Evolutionary conservation across 2,113 vertebrate species (phyloP).

Genomic region (Tor tambroides): DNA sequence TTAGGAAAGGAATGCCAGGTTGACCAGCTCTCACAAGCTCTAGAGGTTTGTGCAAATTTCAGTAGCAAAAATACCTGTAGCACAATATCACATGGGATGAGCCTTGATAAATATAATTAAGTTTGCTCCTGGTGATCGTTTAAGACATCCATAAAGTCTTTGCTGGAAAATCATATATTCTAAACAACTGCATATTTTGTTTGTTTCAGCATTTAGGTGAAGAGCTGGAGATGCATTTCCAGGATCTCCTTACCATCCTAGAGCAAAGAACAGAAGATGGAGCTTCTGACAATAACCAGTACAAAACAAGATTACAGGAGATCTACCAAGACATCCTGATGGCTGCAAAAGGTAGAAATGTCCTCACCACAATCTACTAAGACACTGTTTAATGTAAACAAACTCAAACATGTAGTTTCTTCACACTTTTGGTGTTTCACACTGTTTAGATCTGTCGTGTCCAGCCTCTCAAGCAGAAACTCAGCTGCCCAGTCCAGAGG

Average conservation of each 20-base stretch:
- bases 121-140: neutral
- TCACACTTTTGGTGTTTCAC: neutral
- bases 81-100: too few species aligned
- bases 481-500: conserved; percentile 79
- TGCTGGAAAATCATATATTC: neutral
- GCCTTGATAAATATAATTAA: too few species aligned
- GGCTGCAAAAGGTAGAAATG: conserved; percentile 49
- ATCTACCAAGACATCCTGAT: conserved; percentile 61
- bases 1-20: conserved; percentile 72
- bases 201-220: conserved; percentile 69
- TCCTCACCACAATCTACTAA: conserved; percentile 8
- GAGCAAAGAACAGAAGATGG: conserved; percentile 59
- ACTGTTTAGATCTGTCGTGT: conserved; percentile 27
- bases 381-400: neutral
- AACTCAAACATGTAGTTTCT: neutral
- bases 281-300: conserved; percentile 39
- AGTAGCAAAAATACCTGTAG: too few species aligned
- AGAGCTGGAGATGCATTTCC: conserved; percentile 72
- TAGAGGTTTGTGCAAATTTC: conserved; percentile 73
- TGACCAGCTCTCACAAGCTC: conserved; percentile 61
- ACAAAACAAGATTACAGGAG: conserved; percentile 57
- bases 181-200: neutral
- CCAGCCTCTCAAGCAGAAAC: neutral
- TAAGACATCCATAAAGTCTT: neutral
- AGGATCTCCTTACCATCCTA: conserved; percentile 59